Conservation (phyloP, 2,113 vertebrate species). For the Rattus rattus region DNA sequence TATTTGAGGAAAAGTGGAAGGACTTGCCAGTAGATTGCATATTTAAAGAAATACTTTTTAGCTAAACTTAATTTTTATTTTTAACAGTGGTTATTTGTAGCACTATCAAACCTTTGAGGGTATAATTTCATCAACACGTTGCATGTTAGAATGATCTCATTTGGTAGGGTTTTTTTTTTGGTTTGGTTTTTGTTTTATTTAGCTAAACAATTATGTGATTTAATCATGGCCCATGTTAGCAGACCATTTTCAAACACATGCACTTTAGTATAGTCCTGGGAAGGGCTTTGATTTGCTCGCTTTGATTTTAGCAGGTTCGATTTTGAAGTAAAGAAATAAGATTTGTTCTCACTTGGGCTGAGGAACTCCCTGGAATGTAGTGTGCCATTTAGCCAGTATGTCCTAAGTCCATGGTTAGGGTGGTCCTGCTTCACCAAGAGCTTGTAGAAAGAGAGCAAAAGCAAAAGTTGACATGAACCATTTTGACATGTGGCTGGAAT, state of each 20-base stretch:
- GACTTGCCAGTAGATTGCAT: not conserved
- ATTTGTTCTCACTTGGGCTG: not conserved
- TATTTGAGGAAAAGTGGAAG: not conserved
- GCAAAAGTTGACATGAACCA: not conserved
- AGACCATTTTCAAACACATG: not conserved
- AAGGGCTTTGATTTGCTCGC: slow-evolving; percentile 42
- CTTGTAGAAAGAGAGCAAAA: not conserved
- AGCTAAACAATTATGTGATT: not conserved
- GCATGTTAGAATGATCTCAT: not conserved
- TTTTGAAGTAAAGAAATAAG: not conserved
- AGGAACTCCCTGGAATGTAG: not conserved
- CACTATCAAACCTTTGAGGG: not conserved
- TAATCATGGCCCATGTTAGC: not conserved
- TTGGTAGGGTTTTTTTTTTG: not conserved
- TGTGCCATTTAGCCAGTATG: not conserved
- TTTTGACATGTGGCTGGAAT: not conserved
- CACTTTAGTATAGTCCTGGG: not conserved
- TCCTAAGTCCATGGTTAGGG: fast-evolving
- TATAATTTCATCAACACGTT: not conserved
- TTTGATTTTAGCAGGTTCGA: not conserved
- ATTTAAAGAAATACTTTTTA: slow-evolving; percentile 1
- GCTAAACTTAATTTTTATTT: slow-evolving; percentile 4
- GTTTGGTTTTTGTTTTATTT: not conserved
- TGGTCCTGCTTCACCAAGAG: not conserved
- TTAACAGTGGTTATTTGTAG: slow-evolving; percentile 46